phyloP scores from a whole-genome alignment of 2,113 vertebrate genomes.

The Aegotheles bennettii region DNA sequence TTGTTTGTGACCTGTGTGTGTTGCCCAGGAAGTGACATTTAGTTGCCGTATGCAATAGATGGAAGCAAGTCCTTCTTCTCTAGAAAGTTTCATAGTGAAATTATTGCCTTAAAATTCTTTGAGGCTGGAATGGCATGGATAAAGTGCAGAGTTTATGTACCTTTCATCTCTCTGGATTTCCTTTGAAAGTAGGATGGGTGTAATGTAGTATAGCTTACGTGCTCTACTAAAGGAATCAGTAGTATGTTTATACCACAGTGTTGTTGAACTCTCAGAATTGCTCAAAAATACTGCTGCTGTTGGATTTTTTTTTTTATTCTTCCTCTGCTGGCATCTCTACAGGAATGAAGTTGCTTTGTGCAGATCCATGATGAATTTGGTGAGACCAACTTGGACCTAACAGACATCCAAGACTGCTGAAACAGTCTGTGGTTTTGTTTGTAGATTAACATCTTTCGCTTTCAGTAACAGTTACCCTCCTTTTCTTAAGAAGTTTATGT shows the following conservation, averaged over 20 bases:
- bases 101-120: neutral
- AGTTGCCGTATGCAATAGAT: neutral
- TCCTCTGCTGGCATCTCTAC: neutral
- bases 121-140: neutral
- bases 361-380: neutral
- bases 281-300: neutral
- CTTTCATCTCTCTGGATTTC: neutral
- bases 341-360: neutral
- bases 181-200: neutral
- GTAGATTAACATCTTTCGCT: neutral
- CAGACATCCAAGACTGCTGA: neutral
- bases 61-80: neutral
- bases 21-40: neutral
- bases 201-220: neutral
- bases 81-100: neutral
- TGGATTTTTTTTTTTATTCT: neutral
- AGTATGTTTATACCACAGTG: neutral
- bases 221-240: neutral
- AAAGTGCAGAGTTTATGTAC: neutral
- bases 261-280: neutral
- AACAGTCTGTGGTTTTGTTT: neutral
- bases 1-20: neutral
- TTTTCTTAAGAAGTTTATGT: neutral
- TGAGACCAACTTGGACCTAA: neutral
- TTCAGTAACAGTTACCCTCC: neutral